A percentile compares a stretch with the other conserved stretches of the same genome.
These are phyloP conservation scores for Himalopsyche tibetana DNA, from an alignment of 2,888 invertebrate species.

Conservation along the genomic window DNA sequence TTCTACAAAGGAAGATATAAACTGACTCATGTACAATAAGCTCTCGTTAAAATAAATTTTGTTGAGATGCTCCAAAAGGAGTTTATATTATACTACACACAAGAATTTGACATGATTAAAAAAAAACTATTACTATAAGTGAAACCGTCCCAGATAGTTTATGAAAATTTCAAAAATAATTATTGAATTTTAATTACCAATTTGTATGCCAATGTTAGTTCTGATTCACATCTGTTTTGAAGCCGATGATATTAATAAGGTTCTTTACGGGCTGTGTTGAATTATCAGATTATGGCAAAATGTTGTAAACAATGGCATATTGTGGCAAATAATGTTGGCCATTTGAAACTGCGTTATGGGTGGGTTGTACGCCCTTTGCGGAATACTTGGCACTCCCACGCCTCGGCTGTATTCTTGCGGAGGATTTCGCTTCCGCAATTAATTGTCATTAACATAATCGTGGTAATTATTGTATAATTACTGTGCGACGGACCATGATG, in stretches of 20 bases:
- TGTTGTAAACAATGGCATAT: conserved; percentile 35
- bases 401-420: conserved; percentile 39
- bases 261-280: not conserved
- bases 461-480: conserved; percentile 47
- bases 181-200: not conserved
- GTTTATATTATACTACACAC: too few species aligned
- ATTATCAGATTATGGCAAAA: conserved; percentile 27
- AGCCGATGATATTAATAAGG: not conserved
- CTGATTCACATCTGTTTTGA: not conserved
- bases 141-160: too few species aligned
- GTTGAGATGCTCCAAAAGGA: too few species aligned
- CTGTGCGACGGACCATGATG: conserved; percentile 43
- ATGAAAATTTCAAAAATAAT: too few species aligned
- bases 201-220: not conserved
- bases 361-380: conserved; percentile 39
- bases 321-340: conserved; percentile 35
- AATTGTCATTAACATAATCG: conserved; percentile 56
- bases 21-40: too few species aligned
- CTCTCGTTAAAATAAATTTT: too few species aligned
- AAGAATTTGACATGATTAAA: too few species aligned
- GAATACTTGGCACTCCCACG: conserved; percentile 45
- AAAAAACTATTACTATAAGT: too few species aligned
- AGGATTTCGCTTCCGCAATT: conserved; percentile 50
- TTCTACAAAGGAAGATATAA: too few species aligned
- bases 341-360: conserved; percentile 22